Evolutionary conservation across 2,888 invertebrate genomes (phyloP), one percentile per base, ranked within the genome.

Genomic region (Cephus pulcher): DNA sequence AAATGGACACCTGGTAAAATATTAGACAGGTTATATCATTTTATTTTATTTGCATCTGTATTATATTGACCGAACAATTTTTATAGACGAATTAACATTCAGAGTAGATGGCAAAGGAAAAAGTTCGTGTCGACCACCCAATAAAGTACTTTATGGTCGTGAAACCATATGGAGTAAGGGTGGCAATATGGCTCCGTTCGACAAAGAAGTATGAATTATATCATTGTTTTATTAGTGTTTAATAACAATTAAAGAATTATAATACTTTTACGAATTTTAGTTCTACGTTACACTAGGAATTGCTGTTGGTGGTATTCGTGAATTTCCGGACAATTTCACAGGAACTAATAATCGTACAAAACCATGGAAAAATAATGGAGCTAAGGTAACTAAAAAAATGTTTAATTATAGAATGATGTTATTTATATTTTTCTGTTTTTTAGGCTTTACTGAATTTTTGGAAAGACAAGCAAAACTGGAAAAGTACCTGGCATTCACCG

Each of bases 281-380:
- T 95, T 96, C 92, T 96, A 95, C 89, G 90, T 97, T 32, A 94
- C 95, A 0, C 86, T 97, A 69, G 97, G 96, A 0, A 92, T 97
- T 11, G 95, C 95, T 34, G 96, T 96, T 74, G 97, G 96, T 0
- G 97, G 97, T 0, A 92, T 94, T 4, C 93, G 93, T 76, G 95
- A 95, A 87, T 97, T 96, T 88, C 93, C 95, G 0, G 96, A 97
- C 83, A 90, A 89, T 37, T 88, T 88, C 32, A 86, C 84, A 79
- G 93, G 93, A 40, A 88, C 87, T 1, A 87, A 85, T 1, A 85
- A 86, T 23, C 40, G 23, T 56, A 78, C 87, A 0, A 98, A 97
- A 89, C 97, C 97, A 0, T 98, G 97, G 97, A 90, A 82, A 12
- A 97, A 97, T 88, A 89, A 89, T 1, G 94, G 94, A n/a, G 93